These are phyloP conservation scores for Notodonta ziczac DNA, from an alignment of 2,888 invertebrate species.

Conservation along the genomic window DNA sequence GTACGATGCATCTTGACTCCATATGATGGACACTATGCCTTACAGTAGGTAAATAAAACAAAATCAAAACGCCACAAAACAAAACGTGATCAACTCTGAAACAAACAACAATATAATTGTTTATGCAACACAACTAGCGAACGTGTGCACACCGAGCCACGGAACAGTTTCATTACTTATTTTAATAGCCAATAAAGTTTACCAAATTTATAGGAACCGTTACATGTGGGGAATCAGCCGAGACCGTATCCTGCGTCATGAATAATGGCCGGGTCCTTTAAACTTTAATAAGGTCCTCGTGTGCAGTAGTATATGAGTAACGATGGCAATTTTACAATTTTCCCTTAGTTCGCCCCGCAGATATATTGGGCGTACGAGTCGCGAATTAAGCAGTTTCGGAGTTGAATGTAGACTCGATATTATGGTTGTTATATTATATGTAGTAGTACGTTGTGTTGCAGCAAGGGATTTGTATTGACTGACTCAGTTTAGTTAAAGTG, in stretches of 20 bases:
- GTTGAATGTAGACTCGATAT: conserved; percentile 12
- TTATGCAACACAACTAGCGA: conserved; percentile 6
- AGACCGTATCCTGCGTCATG: conserved; percentile 59
- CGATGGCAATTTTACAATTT: conserved; percentile 63
- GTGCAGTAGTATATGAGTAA: conserved; percentile 55
- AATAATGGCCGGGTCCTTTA: conserved; percentile 73
- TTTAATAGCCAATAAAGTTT: conserved; percentile 81
- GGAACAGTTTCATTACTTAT: conserved; percentile 77
- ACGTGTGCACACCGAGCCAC: conserved; percentile 29
- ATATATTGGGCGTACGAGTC: conserved; percentile 43
- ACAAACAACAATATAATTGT: conserved; percentile 6
- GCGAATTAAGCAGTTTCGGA: conserved; percentile 44
- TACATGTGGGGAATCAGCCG: conserved; percentile 75
- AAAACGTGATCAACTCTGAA: neutral
- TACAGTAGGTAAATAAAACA: neutral
- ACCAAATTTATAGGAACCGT: conserved; percentile 75
- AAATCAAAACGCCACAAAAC: neutral
- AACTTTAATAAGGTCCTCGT: conserved; percentile 74
- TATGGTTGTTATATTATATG: neutral
- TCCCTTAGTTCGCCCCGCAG: conserved; percentile 48
- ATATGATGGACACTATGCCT: too few species aligned
- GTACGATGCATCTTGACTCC: too few species aligned
- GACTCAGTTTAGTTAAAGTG: too few species aligned
- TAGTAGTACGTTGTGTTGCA: too few species aligned
- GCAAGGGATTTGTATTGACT: too few species aligned